Conservation (phyloP, 2,888 invertebrate genomes). For the Drosophila rellima region DNA sequence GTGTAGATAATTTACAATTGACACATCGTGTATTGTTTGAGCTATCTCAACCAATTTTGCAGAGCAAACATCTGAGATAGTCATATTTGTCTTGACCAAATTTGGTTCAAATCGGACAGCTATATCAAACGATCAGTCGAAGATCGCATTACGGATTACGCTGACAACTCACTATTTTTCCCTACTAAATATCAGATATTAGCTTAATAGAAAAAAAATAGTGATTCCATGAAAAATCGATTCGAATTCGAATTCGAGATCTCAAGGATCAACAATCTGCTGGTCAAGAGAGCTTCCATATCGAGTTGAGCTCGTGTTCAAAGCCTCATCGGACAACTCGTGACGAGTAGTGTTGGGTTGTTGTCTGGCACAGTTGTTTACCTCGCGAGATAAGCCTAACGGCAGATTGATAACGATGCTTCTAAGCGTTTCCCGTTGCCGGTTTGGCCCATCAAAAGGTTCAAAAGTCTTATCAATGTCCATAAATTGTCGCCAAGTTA, state of each 20-base stretch:
- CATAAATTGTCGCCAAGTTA: conserved; percentile 43
- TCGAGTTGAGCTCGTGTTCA: not conserved
- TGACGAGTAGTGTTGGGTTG: conserved; percentile 14
- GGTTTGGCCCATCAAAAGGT: conserved; percentile 30
- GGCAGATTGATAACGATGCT: conserved; percentile 37
- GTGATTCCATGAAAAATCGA: too few relatives aligned
- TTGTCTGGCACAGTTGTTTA: conserved; percentile 35
- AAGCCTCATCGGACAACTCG: not conserved
- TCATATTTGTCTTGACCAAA: too few relatives aligned
- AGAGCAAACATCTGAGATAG: too few relatives aligned
- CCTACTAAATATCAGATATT: too few relatives aligned
- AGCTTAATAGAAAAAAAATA: too few relatives aligned
- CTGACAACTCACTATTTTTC: too few relatives aligned
- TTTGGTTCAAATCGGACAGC: too few relatives aligned
- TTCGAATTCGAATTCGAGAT: not conserved
- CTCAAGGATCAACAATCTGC: not conserved
- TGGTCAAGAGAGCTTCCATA: not conserved
- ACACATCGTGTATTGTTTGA: too few relatives aligned
- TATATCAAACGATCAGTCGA: too few relatives aligned
- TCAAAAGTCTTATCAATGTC: conserved; percentile 39
- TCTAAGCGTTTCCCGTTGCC: conserved; percentile 40
- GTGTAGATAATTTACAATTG: too few relatives aligned
- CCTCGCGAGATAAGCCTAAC: conserved; percentile 41
- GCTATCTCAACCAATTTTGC: too few relatives aligned
- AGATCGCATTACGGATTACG: too few relatives aligned